Evolutionary conservation across 2,113 vertebrate genomes (phyloP).

Genomic region (Chaetorhynchus papuensis): DNA sequence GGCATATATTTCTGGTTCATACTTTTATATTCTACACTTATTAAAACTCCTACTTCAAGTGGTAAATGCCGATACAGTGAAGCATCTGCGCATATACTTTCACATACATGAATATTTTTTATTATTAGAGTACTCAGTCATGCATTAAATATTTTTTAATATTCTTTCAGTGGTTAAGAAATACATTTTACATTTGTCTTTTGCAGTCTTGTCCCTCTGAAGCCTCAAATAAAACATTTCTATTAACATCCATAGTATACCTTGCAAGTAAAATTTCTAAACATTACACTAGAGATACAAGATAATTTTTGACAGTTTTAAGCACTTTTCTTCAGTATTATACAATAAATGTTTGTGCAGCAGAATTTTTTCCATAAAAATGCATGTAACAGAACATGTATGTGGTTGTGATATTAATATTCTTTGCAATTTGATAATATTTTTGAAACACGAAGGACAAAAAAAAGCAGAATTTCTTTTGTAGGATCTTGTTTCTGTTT

Average conservation of each 20-base stretch:
- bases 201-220: neutral
- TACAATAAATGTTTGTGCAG: neutral
- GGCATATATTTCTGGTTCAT: neutral
- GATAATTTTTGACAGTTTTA: neutral
- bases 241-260: neutral
- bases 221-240: neutral
- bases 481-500: neutral
- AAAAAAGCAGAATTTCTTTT: neutral
- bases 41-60: neutral
- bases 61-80: neutral
- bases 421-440: neutral
- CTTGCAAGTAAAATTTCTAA: neutral
- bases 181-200: neutral
- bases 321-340: neutral
- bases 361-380: neutral
- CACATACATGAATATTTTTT: neutral
- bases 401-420: neutral
- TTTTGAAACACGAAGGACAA: neutral
- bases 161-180: neutral
- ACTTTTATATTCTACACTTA: neutral
- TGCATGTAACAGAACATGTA: neutral
- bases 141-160: neutral
- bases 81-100: neutral
- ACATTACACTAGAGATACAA: neutral
- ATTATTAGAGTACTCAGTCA: neutral